Percentiles rank a stretch among this genome's conserved stretches.
phyloP scores from a whole-genome alignment of 2,113 vertebrate genomes.

The Ardeotis arabs region DNA sequence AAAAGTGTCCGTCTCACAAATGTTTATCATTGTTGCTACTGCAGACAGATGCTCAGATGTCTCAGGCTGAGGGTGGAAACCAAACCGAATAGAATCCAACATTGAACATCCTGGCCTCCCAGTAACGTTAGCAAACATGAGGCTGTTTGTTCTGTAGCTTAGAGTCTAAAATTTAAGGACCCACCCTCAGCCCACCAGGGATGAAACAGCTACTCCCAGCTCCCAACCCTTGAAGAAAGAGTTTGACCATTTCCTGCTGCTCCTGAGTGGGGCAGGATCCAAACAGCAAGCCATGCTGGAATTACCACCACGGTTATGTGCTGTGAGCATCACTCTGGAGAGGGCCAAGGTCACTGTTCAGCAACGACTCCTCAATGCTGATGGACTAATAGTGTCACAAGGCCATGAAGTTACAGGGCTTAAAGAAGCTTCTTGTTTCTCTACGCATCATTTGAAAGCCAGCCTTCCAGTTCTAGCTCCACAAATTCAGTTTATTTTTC shows the following conservation, averaged over 20 bases:
- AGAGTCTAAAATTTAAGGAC: neutral
- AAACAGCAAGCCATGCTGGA: neutral
- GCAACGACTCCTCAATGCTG: neutral
- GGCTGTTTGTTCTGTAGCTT: neutral
- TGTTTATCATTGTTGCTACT: neutral
- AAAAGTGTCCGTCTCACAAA: neutral
- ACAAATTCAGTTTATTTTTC: neutral
- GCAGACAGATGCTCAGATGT: neutral
- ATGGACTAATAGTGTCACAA: neutral
- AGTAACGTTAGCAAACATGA: neutral
- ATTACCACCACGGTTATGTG: neutral
- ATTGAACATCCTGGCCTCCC: neutral
- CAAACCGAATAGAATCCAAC: neutral
- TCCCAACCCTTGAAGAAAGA: neutral
- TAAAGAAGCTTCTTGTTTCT: neutral
- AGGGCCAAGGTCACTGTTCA: neutral
- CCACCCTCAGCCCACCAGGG: too few species aligned
- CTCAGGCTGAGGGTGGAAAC: neutral
- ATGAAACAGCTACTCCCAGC: neutral
- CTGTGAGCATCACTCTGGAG: neutral
- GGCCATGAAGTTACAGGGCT: neutral
- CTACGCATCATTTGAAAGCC: neutral
- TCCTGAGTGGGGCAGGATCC: neutral
- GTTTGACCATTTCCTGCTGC: neutral
- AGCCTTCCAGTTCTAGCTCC: neutral